Conservation (phyloP, 2,797 vertebrate genomes). For the Hoplostethus atlanticus region DNA sequence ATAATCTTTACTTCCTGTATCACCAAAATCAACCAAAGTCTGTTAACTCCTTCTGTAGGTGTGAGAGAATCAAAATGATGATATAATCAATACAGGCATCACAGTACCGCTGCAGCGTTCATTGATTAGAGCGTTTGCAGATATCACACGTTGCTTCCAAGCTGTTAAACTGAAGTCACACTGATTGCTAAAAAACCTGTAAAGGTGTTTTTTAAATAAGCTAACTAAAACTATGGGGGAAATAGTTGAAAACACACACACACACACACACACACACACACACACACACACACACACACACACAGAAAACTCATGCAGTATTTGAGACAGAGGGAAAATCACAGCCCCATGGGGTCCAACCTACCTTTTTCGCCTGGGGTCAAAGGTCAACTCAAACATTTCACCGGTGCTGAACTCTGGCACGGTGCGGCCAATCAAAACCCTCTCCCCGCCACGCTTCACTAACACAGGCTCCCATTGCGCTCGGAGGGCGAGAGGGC, state of each 20-base stretch:
- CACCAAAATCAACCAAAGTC: not conserved
- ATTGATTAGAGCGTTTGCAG: not conserved
- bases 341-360: not conserved
- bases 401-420: constrained; percentile 3
- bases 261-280: too few species aligned
- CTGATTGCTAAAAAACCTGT: not conserved
- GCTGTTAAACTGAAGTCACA: not conserved
- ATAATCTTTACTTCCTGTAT: too few species aligned
- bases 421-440: constrained; percentile 9
- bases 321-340: not conserved
- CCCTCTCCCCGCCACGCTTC: not conserved
- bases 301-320: too few species aligned
- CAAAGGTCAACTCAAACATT: constrained; percentile 23
- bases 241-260: too few species aligned
- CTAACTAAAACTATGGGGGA: too few species aligned
- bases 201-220: not conserved
- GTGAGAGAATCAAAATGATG: not conserved
- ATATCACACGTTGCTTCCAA: not conserved
- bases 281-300: too few species aligned
- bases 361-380: not conserved
- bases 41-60: not conserved
- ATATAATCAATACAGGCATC: not conserved
- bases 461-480: not conserved
- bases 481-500: constrained; percentile 25
- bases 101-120: not conserved